Conservation (phyloP, 2,797 vertebrate species). For the Spatula clypeata region DNA sequence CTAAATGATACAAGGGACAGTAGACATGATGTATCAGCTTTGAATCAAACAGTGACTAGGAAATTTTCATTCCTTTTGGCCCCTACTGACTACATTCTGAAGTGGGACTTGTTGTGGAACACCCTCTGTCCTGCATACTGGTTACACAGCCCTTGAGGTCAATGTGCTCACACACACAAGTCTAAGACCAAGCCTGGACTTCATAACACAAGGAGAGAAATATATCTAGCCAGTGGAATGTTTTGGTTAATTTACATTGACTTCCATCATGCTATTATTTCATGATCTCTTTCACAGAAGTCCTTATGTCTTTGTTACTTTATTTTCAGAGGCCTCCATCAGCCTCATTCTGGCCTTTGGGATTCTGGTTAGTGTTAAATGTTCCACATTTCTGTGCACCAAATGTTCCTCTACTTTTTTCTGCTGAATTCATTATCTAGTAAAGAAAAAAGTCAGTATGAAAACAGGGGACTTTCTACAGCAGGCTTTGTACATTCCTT, state of each 20-base stretch:
- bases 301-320: background rate
- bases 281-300: background rate
- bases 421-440: background rate
- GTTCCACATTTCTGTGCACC: background rate
- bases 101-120: background rate
- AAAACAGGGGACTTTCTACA: background rate
- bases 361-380: background rate
- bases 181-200: background rate
- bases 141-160: background rate
- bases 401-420: background rate
- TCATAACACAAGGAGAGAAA: background rate
- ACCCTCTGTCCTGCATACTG: background rate
- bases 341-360: background rate
- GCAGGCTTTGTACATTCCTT: background rate
- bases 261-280: background rate
- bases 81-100: background rate
- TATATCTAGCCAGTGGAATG: background rate
- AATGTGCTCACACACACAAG: background rate
- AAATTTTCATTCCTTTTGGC: conserved; percentile 24
- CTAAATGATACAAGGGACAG: background rate
- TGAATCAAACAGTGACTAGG: conserved; percentile 36
- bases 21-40: conserved; percentile 14
- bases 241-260: background rate
- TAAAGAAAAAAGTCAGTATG: background rate
- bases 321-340: background rate